Conservation (phyloP, 2,888 invertebrate species). For the Oligia fasciuncula region DNA sequence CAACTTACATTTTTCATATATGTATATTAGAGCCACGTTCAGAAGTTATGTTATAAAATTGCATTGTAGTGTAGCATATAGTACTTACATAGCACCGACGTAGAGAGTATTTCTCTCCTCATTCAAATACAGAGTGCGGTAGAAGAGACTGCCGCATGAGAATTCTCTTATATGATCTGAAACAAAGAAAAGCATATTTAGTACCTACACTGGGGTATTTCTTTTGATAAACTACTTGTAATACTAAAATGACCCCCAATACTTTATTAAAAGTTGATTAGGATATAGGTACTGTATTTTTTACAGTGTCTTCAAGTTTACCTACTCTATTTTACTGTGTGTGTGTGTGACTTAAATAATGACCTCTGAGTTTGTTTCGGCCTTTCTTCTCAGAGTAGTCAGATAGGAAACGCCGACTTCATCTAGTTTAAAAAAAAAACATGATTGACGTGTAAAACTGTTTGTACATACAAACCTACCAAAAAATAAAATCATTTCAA, state of each 20-base stretch:
- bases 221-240: slow-evolving; percentile 24
- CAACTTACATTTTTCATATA: slow-evolving; percentile 52
- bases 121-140: slow-evolving; percentile 91
- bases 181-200: slow-evolving; percentile 71
- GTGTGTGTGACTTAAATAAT: neutral
- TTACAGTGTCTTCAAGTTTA: neutral
- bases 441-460: too few relatives aligned
- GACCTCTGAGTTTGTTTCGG: too few relatives aligned
- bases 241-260: neutral
- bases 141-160: slow-evolving; percentile 91
- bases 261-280: slow-evolving; percentile 7
- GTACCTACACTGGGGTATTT: slow-evolving; percentile 33
- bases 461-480: too few relatives aligned
- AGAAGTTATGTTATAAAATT: slow-evolving; percentile 62
- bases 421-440: too few relatives aligned
- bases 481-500: too few relatives aligned
- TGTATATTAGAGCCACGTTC: slow-evolving; percentile 57
- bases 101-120: slow-evolving; percentile 90
- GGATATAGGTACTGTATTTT: neutral
- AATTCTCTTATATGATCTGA: slow-evolving; percentile 91
- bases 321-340: neutral
- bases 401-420: too few relatives aligned
- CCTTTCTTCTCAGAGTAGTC: too few relatives aligned
- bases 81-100: slow-evolving; percentile 92
- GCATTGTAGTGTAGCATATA: slow-evolving; percentile 48